Evolutionary conservation across 2,797 vertebrate species (phyloP), one percentile per base, ranked within the genome.

Genomic region (Distichodus sexfasciatus): DNA sequence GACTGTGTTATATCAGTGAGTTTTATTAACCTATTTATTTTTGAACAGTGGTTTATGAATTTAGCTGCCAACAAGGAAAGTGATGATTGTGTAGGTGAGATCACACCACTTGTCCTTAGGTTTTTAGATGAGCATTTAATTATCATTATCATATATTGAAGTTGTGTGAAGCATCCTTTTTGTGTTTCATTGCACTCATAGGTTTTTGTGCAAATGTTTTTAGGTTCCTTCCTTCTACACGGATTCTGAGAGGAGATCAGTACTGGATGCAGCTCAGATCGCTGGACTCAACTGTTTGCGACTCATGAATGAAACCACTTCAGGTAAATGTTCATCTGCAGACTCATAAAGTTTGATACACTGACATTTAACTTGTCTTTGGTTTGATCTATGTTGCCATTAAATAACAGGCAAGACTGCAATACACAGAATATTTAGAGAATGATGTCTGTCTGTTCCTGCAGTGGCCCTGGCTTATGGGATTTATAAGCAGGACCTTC

Each of bases 401-500:
- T n/a, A n/a, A n/a, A n/a, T n/a, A n/a, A n/a, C n/a, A n/a, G n/a
- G n/a, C n/a, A n/a, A n/a, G 31, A 35, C 4, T 35, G 31, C 31
- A 35, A 35, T 10, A 35, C 10, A 35, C 4, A 35, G 4, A 35
- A 35, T 35, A 35, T 35, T 35, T 35, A 35, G 31, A 10, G 10
- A 35, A 35, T 35, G 31, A 35, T 35, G 31, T 23, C 7, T 6
- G 17, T 63, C 51, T 28, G 3, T 12, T 44, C 28, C 23, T 83
- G 0, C 84, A 99, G 96, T 99, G 89, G 94, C 95, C 80, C 87
- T 98, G 78, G 96, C 96, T 0, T 99, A 99, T 57, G 96, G 96
- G 65, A 99, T 99, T 83, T 99, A 98, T 89, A 99, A 98, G 83
- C 96, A 96, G 91, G 97, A 99, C 85, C 93, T 99, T 68, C 96